A percentile compares a stretch with the other conserved stretches of the same genome.
phyloP scores from a whole-genome alignment of 2,113 vertebrate species.

The Morone saxatilis region DNA sequence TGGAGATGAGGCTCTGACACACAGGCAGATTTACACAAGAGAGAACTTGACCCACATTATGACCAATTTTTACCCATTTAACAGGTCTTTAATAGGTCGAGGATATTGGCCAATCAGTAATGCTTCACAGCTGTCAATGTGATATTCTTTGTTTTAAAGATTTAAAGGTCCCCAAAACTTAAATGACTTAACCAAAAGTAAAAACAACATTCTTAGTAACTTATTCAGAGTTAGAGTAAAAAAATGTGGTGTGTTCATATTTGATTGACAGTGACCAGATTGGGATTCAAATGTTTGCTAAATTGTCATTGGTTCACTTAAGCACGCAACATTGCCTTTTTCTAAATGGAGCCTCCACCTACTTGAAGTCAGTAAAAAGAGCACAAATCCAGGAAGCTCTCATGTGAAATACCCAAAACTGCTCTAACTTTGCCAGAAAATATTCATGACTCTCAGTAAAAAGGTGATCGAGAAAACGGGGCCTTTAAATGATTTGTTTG shows the following conservation, averaged over 20 bases:
- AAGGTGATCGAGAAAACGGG: background rate
- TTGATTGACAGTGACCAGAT: background rate
- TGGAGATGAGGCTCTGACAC: background rate
- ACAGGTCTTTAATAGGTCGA: background rate
- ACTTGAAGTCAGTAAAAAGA: background rate
- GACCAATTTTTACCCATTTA: background rate
- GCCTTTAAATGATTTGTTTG: background rate
- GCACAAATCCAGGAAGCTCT: background rate
- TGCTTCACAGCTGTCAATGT: background rate
- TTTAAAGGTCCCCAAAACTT: background rate
- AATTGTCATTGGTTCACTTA: background rate
- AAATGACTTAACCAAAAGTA: background rate
- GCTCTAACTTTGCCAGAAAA: background rate
- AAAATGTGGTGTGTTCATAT: too few relatives aligned
- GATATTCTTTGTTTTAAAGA: background rate
- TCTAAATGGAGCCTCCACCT: background rate
- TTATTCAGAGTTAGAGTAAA: background rate
- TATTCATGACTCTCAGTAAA: background rate
- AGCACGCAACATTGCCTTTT: background rate
- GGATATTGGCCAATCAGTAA: background rate
- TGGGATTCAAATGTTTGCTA: too few relatives aligned
- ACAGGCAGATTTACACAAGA: slow-evolving; percentile 28
- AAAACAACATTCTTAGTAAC: background rate
- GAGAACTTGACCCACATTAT: background rate
- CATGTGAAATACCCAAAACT: too few relatives aligned